Evolutionary conservation across 2,888 invertebrate species (phyloP).

Genomic region (Lottia gigantea): DNA sequence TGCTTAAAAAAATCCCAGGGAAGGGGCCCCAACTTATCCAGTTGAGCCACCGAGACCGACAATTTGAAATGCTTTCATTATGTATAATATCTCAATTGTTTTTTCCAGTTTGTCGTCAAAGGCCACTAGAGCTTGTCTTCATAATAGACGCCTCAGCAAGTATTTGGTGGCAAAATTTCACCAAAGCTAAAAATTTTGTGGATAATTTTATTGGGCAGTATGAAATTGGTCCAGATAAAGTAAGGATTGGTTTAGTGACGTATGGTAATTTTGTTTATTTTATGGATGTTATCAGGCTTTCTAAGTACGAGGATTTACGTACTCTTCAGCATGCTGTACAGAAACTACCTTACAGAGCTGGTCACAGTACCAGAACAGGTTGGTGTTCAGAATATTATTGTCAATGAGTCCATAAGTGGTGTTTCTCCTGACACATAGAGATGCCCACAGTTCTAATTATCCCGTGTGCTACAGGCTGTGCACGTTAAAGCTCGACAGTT

Average conservation of each 20-base stretch:
- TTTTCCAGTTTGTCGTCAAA: constrained; percentile 25
- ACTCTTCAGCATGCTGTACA: constrained; percentile 17
- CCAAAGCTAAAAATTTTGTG: constrained; percentile 29
- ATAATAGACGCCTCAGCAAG: constrained; percentile 29
- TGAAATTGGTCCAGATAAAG: constrained; percentile 28
- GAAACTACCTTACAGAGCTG: constrained; percentile 14
- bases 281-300: neutral
- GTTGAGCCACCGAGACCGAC: too few species aligned
- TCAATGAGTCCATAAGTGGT: neutral
- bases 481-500: too few species aligned
- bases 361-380: constrained; percentile 18
- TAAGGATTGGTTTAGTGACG: constrained; percentile 11
- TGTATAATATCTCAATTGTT: neutral
- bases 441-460: too few species aligned
- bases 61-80: too few species aligned
- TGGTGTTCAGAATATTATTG: constrained; percentile 4
- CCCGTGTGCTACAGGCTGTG: too few species aligned
- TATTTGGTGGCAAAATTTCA: constrained; percentile 35
- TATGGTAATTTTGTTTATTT: neutral
- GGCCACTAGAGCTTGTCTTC: constrained; percentile 30
- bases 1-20: too few species aligned
- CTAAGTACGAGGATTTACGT: constrained; percentile 1
- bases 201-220: constrained; percentile 30
- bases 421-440: neutral
- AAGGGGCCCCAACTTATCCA: too few species aligned